These are phyloP conservation scores for Scytalopus superciliaris DNA, from an alignment of 2,113 vertebrate species.

Conservation along the genomic window DNA sequence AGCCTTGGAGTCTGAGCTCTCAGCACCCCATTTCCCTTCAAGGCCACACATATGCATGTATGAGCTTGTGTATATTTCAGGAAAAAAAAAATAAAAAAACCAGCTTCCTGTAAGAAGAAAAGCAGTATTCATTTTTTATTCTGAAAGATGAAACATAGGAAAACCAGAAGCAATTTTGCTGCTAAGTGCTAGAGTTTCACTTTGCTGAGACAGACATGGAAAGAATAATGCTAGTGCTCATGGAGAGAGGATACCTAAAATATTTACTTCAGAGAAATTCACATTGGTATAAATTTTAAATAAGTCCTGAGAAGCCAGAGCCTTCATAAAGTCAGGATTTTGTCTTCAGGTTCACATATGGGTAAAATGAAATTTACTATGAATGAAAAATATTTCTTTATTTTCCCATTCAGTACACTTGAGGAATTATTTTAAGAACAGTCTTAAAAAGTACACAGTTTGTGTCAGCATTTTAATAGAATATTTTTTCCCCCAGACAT, in stretches of 20 bases:
- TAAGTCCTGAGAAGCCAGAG: background rate
- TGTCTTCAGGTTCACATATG: background rate
- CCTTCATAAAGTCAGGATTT: background rate
- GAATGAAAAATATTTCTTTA: background rate
- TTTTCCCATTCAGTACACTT: background rate
- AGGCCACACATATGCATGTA: no score
- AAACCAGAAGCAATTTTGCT: background rate
- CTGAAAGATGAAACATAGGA: background rate
- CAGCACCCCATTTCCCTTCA: no score
- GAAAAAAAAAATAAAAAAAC: fast-evolving
- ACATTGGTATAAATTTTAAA: background rate
- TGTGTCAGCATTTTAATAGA: background rate
- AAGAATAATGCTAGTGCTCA: background rate
- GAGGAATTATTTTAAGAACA: background rate
- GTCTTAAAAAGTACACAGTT: background rate
- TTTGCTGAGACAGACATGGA: background rate
- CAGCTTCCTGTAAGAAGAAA: background rate
- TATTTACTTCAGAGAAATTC: background rate
- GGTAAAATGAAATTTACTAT: background rate
- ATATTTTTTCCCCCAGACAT: background rate
- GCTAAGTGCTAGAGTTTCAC: background rate
- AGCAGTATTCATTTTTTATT: background rate
- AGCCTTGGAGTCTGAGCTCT: no score
- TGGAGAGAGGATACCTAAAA: background rate
- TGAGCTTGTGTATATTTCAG: background rate